Base-by-base conservation (phyloP, 2,113 vertebrate species). In the Kryptolebias marmoratus region DNA sequence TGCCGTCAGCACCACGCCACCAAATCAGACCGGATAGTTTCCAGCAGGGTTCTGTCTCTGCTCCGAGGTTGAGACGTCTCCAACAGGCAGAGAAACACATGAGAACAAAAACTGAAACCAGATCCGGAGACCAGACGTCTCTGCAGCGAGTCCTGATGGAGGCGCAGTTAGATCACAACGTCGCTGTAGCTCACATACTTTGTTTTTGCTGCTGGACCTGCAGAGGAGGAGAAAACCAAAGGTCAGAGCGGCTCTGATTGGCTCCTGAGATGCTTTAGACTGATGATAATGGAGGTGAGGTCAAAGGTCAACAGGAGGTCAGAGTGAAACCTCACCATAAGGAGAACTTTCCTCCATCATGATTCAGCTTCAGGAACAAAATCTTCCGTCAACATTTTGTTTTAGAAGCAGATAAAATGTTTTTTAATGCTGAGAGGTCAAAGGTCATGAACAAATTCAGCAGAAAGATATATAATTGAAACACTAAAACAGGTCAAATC, bases 121-220 rank as follows among this genome's bases (percentile, higher is more conserved):
- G 62, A 44, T 50, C 79, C 67, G 72, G 68, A 86, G 79, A 83
- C 64, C 71, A 66, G 68, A 70, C 65, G 14, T 64, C 68, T 67
- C 16, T 68, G 47, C 65, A 45, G 71, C 68, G 47, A 28, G 50
- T 22, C 69, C 49, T 27, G 87, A 88, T 89, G 80, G 81, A 87
- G 81, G 70, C 5, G 64, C 59, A 60, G 58, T 93, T 95, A 98
- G 91, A 97, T 98, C 81, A 95, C 96, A 78, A 97, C 93, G 93
- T 98, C 95, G 80, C 96, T 97, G 93, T 97, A 97, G 90, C 95
- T 98, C 92, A 97, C 96, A 53, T 96, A 97, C 84, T 97, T 97
- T 92, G 96, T 96, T 91, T 97, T 97, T 64, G 94, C 95, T 74
- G 97, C 96, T 53, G 96, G 96, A 94, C 97, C 97, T 98, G 88